Evolutionary conservation across 2,888 invertebrate genomes (phyloP).

Genomic region (Drosophila merina): DNA sequence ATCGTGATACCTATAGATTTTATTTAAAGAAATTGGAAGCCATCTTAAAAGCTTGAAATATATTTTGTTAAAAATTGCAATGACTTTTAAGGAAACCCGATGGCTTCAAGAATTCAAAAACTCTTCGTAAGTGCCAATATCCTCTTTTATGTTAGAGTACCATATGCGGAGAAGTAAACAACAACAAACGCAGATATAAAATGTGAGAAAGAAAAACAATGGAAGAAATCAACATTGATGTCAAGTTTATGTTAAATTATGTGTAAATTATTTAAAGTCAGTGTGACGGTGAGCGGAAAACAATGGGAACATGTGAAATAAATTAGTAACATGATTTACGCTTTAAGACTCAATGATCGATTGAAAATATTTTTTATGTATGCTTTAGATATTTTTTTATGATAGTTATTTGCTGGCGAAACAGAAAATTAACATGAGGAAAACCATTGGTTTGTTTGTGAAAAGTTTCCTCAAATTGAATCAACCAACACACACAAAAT

Average conservation of each 20-base stretch:
- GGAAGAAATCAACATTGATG: slow-evolving; percentile 52
- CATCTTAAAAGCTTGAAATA: too few relatives aligned
- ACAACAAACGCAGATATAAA: background rate
- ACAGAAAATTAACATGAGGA: background rate
- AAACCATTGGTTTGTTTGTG: background rate
- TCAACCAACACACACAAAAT: slow-evolving; percentile 33
- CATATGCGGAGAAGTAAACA: background rate
- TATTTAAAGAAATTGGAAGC: background rate
- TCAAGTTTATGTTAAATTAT: slow-evolving; percentile 69
- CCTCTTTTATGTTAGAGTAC: background rate
- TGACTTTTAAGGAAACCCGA: too few relatives aligned
- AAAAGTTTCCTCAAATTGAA: slow-evolving; percentile 41
- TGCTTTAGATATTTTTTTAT: background rate
- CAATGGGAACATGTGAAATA: slow-evolving; percentile 18
- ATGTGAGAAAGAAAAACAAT: slow-evolving; percentile 12
- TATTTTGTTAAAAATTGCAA: too few relatives aligned
- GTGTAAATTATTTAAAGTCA: slow-evolving; percentile 67
- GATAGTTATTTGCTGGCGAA: background rate
- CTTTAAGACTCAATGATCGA: background rate
- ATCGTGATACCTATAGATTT: background rate
- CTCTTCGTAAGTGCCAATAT: background rate
- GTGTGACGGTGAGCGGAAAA: slow-evolving; percentile 33
- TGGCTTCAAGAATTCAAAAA: too few relatives aligned
- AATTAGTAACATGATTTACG: background rate
- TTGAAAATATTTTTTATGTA: background rate